phyloP scores from a whole-genome alignment of 2,113 vertebrate genomes.

The Poeciliopsis turrubarensis region DNA sequence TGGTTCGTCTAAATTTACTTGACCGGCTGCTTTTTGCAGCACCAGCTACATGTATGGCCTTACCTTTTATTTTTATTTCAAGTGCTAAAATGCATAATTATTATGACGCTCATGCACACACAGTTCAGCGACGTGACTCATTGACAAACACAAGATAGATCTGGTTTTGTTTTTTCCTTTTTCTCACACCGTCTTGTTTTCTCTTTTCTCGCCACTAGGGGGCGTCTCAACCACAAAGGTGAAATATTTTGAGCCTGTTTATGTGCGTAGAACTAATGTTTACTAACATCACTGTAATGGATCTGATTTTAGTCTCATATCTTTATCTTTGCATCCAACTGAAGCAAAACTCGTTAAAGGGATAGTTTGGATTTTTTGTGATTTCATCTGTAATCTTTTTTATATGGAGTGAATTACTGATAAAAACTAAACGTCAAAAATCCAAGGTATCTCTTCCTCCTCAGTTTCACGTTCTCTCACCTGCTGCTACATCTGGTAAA shows the following conservation, averaged over 20 bases:
- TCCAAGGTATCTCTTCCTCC: constrained; percentile 2
- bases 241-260: constrained; percentile 20
- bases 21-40: constrained; percentile 54
- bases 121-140: constrained; percentile 3
- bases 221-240: constrained; percentile 29
- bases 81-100: constrained; percentile 24
- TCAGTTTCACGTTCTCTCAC: constrained; percentile 19
- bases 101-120: constrained; percentile 17
- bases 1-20: constrained; percentile 63
- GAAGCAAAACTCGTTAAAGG: constrained; percentile 18
- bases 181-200: not conserved
- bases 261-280: constrained; percentile 60
- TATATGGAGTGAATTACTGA: not conserved
- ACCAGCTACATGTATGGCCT: constrained; percentile 55
- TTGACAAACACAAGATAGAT: not conserved
- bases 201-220: constrained; percentile 43
- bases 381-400: not conserved
- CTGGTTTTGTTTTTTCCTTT: constrained; percentile 1
- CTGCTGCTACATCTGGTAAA: constrained; percentile 56
- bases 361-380: constrained; percentile 17
- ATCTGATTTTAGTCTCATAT: constrained; percentile 20
- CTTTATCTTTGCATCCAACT: not conserved
- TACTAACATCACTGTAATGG: constrained; percentile 48
- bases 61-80: constrained; percentile 39
- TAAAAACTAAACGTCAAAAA: not conserved